These are phyloP conservation scores for Hyposoter dolosus DNA, from an alignment of 2,888 invertebrate species.

Conservation along the genomic window DNA sequence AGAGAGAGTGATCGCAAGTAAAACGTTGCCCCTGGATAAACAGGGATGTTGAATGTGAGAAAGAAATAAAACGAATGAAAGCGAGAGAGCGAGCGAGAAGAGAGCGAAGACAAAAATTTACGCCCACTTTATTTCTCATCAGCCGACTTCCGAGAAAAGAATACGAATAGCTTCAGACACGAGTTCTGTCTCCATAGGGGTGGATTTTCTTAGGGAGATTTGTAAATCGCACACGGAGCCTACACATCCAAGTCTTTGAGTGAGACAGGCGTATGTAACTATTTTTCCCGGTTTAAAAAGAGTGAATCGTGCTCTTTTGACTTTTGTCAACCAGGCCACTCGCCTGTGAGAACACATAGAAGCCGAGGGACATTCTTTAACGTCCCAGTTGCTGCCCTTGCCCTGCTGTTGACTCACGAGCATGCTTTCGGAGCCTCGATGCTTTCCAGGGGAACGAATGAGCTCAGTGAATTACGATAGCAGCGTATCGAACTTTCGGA, in stretches of 20 bases:
- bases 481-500: conserved; percentile 43
- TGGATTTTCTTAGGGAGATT: conserved; percentile 38
- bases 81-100: conserved; percentile 30
- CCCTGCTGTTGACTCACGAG: conserved; percentile 62
- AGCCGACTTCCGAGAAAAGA: conserved; percentile 72
- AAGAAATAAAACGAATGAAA: conserved; percentile 49
- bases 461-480: conserved; percentile 50
- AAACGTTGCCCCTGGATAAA: background rate
- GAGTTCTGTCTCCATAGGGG: conserved; percentile 49
- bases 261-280: conserved; percentile 3
- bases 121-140: conserved; percentile 82
- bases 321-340: background rate
- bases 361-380: conserved; percentile 20
- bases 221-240: conserved; percentile 5
- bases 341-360: conserved; percentile 9
- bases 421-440: conserved; percentile 21
- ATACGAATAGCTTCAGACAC: conserved; percentile 54
- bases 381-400: conserved; percentile 21
- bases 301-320: background rate
- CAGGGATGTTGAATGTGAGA: conserved; percentile 14
- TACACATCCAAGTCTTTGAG: background rate
- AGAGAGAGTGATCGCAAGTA: background rate
- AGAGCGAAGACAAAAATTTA: conserved; percentile 74
- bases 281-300: background rate
- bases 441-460: conserved; percentile 36